These are phyloP conservation scores for Bombylius major DNA, from an alignment of 2,888 invertebrate genomes.

Conservation along the genomic window DNA sequence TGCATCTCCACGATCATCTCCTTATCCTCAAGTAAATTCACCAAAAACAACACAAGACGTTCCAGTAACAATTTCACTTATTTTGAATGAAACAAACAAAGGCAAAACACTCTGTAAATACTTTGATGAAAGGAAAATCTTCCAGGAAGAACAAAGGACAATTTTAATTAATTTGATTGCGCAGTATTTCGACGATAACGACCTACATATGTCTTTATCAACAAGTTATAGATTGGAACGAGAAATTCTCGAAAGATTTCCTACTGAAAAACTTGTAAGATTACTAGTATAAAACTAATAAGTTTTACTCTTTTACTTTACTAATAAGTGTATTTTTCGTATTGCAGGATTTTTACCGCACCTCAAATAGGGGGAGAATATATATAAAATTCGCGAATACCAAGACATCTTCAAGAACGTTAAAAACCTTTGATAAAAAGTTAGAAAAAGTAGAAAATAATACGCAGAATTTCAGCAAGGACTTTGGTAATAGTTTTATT, in stretches of 20 bases:
- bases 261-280: background rate
- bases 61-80: background rate
- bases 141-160: conserved; percentile 16
- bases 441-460: no score
- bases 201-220: conserved; percentile 9
- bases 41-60: background rate
- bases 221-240: conserved; percentile 14
- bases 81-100: background rate
- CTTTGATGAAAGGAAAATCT: conserved; percentile 12
- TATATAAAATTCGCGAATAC: background rate
- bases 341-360: background rate
- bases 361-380: background rate
- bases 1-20: background rate
- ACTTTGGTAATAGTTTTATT: background rate
- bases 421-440: no score
- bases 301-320: no score
- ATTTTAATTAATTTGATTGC: conserved; percentile 11
- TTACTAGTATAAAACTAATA: no score
- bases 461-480: background rate
- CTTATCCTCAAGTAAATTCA: background rate
- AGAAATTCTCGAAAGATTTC: conserved; percentile 11
- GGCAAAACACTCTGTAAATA: background rate
- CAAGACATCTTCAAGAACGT: background rate
- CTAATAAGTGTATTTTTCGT: no score
- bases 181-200: conserved; percentile 12